Evolutionary conservation across 92 coral and sea anemone genomes (phyloP), one percentile per base, ranked within the genome.

Genomic region (Galaxea fascicularis): DNA sequence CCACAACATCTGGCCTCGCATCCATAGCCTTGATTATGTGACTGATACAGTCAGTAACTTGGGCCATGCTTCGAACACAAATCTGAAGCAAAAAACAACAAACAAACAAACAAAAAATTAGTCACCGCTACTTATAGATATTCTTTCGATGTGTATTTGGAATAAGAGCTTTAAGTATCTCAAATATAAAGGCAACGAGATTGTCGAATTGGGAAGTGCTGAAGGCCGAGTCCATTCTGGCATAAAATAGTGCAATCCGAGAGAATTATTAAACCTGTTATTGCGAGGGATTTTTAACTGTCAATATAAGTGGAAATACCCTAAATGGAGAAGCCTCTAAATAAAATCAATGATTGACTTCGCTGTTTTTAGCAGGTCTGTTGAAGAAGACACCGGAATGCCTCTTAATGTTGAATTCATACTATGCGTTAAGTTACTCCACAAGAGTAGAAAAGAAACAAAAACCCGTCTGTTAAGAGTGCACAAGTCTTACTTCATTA

Each of bases 41-140:
- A 41, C 94, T 86, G 49, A 96, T 80, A 21, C 98, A 91, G 56
- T 96, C 98, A 27, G 79, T 89, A 47, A 93, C 93, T 13, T 93
- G 98, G 3, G 99, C 93, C 94, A 96, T 89, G 86, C 99, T 94
- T 25, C 95, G 98, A 25, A 96, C 98, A 87, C 99, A 96, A 35
- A 93, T 90, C 99, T 96, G 71, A 8, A 28, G 71, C 8, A 65
- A 41, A 66, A 17, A 14, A 10, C 0, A n/a, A n/a, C 3, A 71
- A 14, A 11, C 35, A n/a, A n/a, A 22, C 12, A 15, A 21, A 4
- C 18, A n/a, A n/a, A n/a, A n/a, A n/a, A 2, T 49, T 49, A 49
- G 0, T 49, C 56, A 3, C 13, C 11, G 17, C 56, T 15, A 49
- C 11, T 15, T 49, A 15, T 4, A 49, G 17, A 49, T 49, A 49